Percentiles rank a stretch among this genome's conserved stretches.
phyloP scores from a whole-genome alignment of 2,888 invertebrate species.

The Atrina japonica region DNA sequence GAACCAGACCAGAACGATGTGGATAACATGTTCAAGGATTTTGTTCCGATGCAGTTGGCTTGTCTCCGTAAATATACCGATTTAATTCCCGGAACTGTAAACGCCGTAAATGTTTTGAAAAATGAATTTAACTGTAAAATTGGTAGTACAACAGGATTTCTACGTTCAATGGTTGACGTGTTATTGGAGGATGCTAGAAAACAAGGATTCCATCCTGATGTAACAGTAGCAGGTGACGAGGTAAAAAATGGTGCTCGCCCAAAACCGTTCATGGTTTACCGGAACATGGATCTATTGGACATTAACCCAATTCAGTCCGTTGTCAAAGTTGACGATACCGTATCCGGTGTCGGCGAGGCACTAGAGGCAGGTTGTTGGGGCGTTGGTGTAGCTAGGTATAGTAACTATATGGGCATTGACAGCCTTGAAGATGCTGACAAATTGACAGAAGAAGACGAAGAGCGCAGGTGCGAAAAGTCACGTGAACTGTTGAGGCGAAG shows the following conservation, averaged over 20 bases:
- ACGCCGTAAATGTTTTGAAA: constrained; percentile 67
- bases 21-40: constrained; percentile 78
- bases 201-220: constrained; percentile 78
- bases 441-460: constrained; percentile 70
- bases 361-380: constrained; percentile 80
- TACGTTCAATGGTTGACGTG: constrained; percentile 76
- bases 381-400: constrained; percentile 79
- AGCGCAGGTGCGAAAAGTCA: constrained; percentile 62
- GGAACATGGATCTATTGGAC: constrained; percentile 79
- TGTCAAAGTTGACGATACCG: constrained; percentile 80
- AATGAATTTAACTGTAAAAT: constrained; percentile 67
- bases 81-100: constrained; percentile 73
- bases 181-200: constrained; percentile 73
- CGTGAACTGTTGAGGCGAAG: constrained; percentile 72
- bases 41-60: constrained; percentile 77
- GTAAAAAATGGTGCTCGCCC: constrained; percentile 78
- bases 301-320: constrained; percentile 77
- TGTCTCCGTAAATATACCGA: constrained; percentile 69
- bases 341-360: constrained; percentile 79
- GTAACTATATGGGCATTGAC: constrained; percentile 80
- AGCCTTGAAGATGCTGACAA: constrained; percentile 71
- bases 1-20: constrained; percentile 75
- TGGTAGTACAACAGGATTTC: constrained; percentile 73
- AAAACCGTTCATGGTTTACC: constrained; percentile 80
- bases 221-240: constrained; percentile 79